A percentile compares a stretch with the other conserved stretches of the same genome.
These are phyloP conservation scores for Aldrovandia affinis DNA, from an alignment of 2,797 vertebrate genomes.

Conservation along the genomic window DNA sequence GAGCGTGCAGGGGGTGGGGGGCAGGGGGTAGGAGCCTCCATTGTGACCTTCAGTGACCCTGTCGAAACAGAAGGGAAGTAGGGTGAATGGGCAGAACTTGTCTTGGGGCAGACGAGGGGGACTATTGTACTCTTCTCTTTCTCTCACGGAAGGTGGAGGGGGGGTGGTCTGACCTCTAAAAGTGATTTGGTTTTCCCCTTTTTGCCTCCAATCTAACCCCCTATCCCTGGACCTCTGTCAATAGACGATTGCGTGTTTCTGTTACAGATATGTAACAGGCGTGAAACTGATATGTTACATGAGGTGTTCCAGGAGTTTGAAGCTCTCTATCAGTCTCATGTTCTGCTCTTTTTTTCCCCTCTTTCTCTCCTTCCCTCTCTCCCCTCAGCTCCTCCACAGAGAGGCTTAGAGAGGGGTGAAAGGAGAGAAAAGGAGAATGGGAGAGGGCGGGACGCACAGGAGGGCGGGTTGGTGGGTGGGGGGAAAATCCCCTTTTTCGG, in stretches of 20 bases:
- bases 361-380: background rate
- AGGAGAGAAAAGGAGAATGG: constrained; percentile 35
- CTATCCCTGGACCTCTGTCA: background rate
- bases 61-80: constrained; percentile 26
- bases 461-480: constrained; percentile 3
- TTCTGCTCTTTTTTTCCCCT: background rate
- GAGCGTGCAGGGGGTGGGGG: constrained; percentile 53
- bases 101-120: constrained; percentile 74
- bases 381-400: constrained; percentile 54
- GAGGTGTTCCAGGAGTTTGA: background rate
- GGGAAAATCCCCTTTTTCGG: constrained; percentile 27
- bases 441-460: background rate
- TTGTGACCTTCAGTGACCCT: constrained; percentile 31
- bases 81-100: constrained; percentile 75
- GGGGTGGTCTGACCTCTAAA: constrained; percentile 3
- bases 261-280: background rate
- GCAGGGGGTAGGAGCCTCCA: constrained; percentile 3
- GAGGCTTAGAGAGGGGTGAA: constrained; percentile 32
- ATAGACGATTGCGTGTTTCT: background rate
- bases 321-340: background rate
- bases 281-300: background rate
- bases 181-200: background rate
- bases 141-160: constrained; percentile 18
- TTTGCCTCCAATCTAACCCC: background rate
- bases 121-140: constrained; percentile 67